These are phyloP conservation scores for Eolophus roseicapilla DNA, from an alignment of 2,113 vertebrate genomes.

Conservation along the genomic window DNA sequence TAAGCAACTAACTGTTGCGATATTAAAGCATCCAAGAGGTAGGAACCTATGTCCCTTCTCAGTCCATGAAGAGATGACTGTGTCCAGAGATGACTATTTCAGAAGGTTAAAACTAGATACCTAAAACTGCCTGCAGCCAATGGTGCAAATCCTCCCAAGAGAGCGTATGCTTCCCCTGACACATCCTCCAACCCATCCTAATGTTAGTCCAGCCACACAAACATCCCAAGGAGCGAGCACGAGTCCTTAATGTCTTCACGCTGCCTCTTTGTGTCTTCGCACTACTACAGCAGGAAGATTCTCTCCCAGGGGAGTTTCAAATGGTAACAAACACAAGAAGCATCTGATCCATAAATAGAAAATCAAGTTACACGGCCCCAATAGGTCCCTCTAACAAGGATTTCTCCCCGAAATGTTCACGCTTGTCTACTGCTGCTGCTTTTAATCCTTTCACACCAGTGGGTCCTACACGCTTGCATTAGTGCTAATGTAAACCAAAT, in stretches of 20 bases:
- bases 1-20: neutral
- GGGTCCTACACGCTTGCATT: constrained; percentile 59
- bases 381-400: constrained; percentile 56
- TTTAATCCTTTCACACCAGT: constrained; percentile 73
- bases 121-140: neutral
- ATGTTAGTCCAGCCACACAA: neutral
- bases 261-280: neutral
- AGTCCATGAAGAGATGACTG: neutral
- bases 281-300: neutral
- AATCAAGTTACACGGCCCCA: constrained; percentile 64
- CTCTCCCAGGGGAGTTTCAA: constrained; percentile 16
- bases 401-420: constrained; percentile 60
- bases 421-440: constrained; percentile 47
- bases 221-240: neutral
- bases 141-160: neutral
- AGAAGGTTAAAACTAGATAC: neutral
- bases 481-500: constrained; percentile 65
- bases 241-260: neutral
- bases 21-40: neutral
- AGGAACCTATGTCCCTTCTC: neutral
- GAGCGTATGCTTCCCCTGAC: neutral
- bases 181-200: neutral
- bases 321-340: constrained; percentile 48
- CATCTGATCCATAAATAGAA: constrained; percentile 70
- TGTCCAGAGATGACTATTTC: neutral